Base-by-base conservation (phyloP, 1,140 invertebrate species). In the Cephus cinctus region DNA sequence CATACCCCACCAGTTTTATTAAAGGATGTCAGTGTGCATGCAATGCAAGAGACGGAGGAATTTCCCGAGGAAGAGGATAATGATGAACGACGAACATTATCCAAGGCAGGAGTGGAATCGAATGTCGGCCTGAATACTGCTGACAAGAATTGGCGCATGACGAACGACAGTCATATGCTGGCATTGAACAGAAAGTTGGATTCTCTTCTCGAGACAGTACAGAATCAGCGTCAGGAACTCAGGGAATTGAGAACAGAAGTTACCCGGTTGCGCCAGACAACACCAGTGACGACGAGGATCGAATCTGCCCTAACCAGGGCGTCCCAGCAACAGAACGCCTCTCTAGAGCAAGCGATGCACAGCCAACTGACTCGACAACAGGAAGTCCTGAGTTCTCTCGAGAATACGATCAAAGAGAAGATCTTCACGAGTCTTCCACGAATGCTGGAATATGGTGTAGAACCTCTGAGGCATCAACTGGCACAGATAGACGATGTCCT, bases 391-490 rank as follows among this genome's bases (percentile, higher is more conserved):
- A 80, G 56, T 61, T 78, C 20, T 66, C 80, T 69, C 71, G 92
- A 66, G 84, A 90, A 61, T 78, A 83, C 46, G 66, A 88, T 54
- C 75, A 85, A 66, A 76, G 82, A 54, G 77, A 88, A 72, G 63
- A 93, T 61, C 81, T 89, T 69, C 69, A 81, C 46, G 81, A 90
- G 62, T 4, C 61, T 86, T n/a, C 66, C 82, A 2, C 73, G 78
- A 40, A 76, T 80, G 3, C 70, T 88, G 1, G 76, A 81, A 35
- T 75, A 78, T 2, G 76, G 82, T 30, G 77, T 92, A 40, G 89
- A 93, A 57, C 84, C 86, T 9, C 74, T 92, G 9, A 85, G 86
- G 50, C 80, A 82, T 34, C 83, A 90, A 61, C 67, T 94, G 34
- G 78, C 81, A 12, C 80, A 85, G 61, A 88, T 89, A 69, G 89